Percentiles rank a stretch among this genome's conserved stretches.
Conservation (phyloP, 2,888 invertebrate species). For the Lagria hirta region DNA sequence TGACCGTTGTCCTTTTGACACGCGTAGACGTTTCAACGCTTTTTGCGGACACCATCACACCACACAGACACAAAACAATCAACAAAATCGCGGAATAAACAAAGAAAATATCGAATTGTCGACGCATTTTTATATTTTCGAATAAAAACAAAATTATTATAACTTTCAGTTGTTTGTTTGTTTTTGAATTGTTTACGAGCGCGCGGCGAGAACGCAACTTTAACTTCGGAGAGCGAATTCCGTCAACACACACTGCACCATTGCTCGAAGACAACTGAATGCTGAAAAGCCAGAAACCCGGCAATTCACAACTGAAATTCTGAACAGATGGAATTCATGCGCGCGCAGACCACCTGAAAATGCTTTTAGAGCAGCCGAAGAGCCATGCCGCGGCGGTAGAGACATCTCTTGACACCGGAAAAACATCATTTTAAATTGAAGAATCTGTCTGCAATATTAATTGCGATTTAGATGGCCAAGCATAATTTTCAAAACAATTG, state of each 20-base stretch:
- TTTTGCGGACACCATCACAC: constrained; percentile 23
- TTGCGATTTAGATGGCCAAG: too few species aligned
- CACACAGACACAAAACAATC: constrained; percentile 14
- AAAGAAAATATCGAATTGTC: too few species aligned
- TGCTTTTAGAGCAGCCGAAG: constrained; percentile 9
- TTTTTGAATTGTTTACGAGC: too few species aligned
- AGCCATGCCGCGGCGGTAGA: constrained; percentile 6
- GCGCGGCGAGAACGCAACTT: constrained; percentile 12
- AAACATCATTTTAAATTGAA: too few species aligned
- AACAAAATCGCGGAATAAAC: constrained; percentile 13
- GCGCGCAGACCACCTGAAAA: constrained; percentile 15
- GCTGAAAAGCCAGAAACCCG: constrained; percentile 2
- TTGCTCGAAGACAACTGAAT: constrained; percentile 20
- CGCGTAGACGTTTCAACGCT: constrained; percentile 15
- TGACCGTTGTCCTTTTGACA: constrained; percentile 17
- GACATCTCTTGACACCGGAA: too few species aligned
- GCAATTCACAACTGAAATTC: constrained; percentile 7
- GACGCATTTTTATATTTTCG: too few species aligned
- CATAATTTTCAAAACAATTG: too few species aligned
- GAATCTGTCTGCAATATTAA: too few species aligned
- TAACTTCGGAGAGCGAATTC: constrained; percentile 1
- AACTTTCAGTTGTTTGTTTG: too few species aligned
- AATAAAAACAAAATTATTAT: too few species aligned
- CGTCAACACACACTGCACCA: constrained; percentile 10
- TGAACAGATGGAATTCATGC: constrained; percentile 9